Conservation (phyloP, 2,797 vertebrate genomes). For the Xenentodon cancila region DNA sequence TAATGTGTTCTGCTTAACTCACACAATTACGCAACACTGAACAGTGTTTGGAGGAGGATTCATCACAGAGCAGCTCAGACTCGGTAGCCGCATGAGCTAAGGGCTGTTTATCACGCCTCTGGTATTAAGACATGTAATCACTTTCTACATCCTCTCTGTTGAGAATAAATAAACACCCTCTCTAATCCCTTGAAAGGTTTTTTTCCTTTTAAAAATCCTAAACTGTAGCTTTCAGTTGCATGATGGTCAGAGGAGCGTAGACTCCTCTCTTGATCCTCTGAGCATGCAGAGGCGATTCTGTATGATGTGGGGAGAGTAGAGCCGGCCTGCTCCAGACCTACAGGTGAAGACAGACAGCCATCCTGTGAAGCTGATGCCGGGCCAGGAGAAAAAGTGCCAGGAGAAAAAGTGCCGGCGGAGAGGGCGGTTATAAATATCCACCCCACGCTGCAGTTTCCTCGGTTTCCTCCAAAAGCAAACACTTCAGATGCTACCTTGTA, state of each 20-base stretch:
- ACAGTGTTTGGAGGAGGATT: constrained; percentile 55
- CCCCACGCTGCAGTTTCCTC: constrained; percentile 61
- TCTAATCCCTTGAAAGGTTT: constrained; percentile 52
- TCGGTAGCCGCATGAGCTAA: constrained; percentile 52
- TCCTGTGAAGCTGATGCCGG: constrained; percentile 41
- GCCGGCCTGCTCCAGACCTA: constrained; percentile 38
- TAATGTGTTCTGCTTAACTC: constrained; percentile 54
- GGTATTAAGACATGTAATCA: constrained; percentile 56
- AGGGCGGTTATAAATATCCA: constrained; percentile 63
- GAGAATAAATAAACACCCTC: constrained; percentile 63
- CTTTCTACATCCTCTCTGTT: constrained; percentile 58
- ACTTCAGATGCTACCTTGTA: constrained; percentile 70
- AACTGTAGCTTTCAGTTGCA: constrained; percentile 56
- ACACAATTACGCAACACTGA: constrained; percentile 3
- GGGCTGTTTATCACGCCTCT: constrained; percentile 49
- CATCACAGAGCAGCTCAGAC: constrained; percentile 54
- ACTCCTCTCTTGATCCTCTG: constrained; percentile 55
- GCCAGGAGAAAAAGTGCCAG: constrained; percentile 31
- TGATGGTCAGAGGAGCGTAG: constrained; percentile 47
- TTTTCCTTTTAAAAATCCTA: constrained; percentile 47
- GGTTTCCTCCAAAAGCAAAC: constrained; percentile 74
- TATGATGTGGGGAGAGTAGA: constrained; percentile 64
- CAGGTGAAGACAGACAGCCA: constrained; percentile 63
- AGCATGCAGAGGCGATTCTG: constrained; percentile 40
- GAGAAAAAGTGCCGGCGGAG: constrained; percentile 31